Percentiles rank a stretch among this genome's conserved stretches.
These are phyloP conservation scores for Psittacula cyanocephala DNA, from an alignment of 2,113 vertebrate species.

Conservation along the genomic window DNA sequence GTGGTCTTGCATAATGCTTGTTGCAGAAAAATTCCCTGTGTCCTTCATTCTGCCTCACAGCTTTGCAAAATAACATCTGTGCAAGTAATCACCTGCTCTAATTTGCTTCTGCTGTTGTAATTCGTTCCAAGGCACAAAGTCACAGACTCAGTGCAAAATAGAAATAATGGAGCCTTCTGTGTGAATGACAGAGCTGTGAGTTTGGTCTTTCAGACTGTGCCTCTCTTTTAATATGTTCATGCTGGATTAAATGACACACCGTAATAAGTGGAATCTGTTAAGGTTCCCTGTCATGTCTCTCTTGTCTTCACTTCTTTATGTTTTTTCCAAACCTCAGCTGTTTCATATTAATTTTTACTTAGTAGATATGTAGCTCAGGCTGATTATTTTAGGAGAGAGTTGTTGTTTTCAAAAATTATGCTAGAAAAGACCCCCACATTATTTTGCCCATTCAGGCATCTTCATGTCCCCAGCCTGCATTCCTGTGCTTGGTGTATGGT, in stretches of 20 bases:
- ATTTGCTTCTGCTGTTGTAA: slow-evolving; percentile 21
- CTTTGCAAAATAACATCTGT: neutral
- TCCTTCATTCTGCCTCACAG: neutral
- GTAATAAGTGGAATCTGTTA: neutral
- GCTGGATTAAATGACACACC: neutral
- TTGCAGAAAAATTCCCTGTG: neutral
- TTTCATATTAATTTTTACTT: neutral
- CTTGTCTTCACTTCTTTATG: neutral
- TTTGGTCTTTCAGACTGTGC: neutral
- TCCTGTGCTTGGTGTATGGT: neutral
- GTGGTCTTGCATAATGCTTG: neutral
- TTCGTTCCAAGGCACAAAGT: neutral
- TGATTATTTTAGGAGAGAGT: neutral
- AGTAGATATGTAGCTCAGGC: neutral
- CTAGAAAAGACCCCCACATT: neutral
- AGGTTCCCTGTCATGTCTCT: neutral
- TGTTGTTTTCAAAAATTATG: neutral
- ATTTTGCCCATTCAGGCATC: neutral
- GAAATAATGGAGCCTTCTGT: neutral
- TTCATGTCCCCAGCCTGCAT: neutral
- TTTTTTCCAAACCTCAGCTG: neutral
- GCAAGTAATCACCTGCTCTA: neutral
- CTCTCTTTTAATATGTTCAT: neutral
- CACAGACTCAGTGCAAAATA: neutral
- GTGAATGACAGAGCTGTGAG: neutral